phyloP scores from a whole-genome alignment of 2,797 vertebrate species.

The Delichon dasypus region DNA sequence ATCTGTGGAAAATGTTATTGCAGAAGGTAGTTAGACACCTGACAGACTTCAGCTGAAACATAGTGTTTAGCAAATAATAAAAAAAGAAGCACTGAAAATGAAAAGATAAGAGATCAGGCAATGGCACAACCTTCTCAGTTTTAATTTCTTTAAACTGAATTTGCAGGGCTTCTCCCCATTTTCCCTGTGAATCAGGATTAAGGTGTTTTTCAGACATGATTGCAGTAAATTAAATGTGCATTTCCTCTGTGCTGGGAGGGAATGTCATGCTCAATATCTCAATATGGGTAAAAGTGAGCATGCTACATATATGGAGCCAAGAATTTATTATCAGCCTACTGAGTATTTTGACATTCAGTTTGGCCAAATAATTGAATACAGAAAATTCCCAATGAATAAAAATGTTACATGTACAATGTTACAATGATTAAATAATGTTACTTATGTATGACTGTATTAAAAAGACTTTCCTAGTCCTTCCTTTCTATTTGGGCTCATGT shows the following conservation, averaged over 20 bases:
- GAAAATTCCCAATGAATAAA: not conserved
- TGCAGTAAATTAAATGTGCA: not conserved
- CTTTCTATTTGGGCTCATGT: accelerated
- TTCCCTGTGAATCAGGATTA: not conserved
- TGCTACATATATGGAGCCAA: accelerated
- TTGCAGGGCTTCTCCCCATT: not conserved
- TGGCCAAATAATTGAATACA: not conserved
- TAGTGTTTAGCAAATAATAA: not conserved
- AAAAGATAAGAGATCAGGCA: not conserved
- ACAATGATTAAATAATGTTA: too few species aligned
- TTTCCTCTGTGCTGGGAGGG: not conserved
- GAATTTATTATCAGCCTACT: not conserved
- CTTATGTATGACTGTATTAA: not conserved
- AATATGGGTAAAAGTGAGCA: not conserved
- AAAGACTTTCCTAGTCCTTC: not conserved
- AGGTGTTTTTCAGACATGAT: not conserved
- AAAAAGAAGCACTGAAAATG: not conserved
- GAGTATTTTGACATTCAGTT: not conserved
- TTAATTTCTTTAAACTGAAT: not conserved
- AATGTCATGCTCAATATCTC: not conserved
- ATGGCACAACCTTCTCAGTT: not conserved
- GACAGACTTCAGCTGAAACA: not conserved
- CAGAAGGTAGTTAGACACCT: not conserved
- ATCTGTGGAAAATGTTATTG: not conserved
- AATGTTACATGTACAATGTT: not conserved